Conservation (phyloP, 1,140 invertebrate species). For the Pteromalus puparum region DNA sequence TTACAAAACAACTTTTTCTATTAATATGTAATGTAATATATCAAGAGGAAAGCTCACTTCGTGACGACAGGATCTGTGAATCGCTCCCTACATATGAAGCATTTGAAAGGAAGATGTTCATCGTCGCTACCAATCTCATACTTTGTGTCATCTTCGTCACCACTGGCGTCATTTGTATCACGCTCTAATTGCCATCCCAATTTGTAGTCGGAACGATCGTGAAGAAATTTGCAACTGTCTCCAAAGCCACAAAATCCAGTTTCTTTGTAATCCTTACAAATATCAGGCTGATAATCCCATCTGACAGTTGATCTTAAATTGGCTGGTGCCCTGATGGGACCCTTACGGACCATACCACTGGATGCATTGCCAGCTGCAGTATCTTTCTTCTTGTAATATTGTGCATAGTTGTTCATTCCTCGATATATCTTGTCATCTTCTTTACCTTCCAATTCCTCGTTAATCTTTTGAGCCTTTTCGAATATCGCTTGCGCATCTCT, state of each 20-base stretch:
- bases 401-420: conserved; percentile 95
- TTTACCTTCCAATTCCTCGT: conserved; percentile 92
- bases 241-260: conserved; percentile 99
- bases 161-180: conserved; percentile 80
- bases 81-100: conserved; percentile 92
- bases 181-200: conserved; percentile 98
- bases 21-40: conserved; percentile 7
- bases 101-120: conserved; percentile 95
- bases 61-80: conserved; percentile 95
- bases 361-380: conserved; percentile 94
- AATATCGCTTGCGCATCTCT: conserved; percentile 97
- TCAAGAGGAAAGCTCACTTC: conserved; percentile 79
- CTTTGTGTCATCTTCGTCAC: conserved; percentile 84
- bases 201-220: conserved; percentile 98
- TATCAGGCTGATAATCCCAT: conserved; percentile 99
- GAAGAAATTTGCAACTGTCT: conserved; percentile 98
- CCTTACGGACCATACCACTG: conserved; percentile 91
- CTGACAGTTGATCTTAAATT: conserved; percentile 95
- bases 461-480: conserved; percentile 92
- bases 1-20: no score
- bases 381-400: conserved; percentile 96
- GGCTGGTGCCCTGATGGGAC: conserved; percentile 96
- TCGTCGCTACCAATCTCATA: conserved; percentile 95
- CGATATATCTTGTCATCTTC: conserved; percentile 97
- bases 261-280: conserved; percentile 99